Conservation (phyloP, 35 echinoderm and acorn worm genomes). For the Apostichopus californicus region DNA sequence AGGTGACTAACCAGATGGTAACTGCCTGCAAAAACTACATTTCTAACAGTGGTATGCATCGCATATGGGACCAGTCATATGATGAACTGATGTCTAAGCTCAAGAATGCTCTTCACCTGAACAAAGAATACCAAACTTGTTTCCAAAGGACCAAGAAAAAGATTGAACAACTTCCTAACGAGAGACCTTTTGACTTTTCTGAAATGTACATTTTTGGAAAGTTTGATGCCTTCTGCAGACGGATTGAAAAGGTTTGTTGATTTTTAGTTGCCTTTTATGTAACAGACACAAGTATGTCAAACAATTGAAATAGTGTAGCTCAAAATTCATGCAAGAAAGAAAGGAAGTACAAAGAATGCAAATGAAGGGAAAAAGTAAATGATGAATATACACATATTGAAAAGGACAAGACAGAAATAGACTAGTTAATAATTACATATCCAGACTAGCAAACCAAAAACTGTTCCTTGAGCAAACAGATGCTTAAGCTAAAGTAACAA, state of each 20-base stretch:
- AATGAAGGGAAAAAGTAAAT: too few relatives aligned
- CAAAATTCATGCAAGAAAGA: too few relatives aligned
- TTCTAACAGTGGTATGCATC: conserved; percentile 81
- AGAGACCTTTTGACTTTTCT: conserved; percentile 94
- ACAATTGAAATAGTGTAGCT: too few relatives aligned
- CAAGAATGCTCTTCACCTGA: conserved; percentile 65
- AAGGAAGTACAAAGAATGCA: too few relatives aligned
- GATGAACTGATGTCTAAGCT: conserved; percentile 75
- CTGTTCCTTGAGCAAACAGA: too few relatives aligned
- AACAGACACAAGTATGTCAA: too few relatives aligned
- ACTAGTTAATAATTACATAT: too few relatives aligned
- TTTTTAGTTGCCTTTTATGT: too few relatives aligned
- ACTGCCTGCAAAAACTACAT: conserved; percentile 98
- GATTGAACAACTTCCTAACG: conserved; percentile 87
- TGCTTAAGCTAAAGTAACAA: too few relatives aligned
- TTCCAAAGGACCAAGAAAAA: conserved; percentile 98
- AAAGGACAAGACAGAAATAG: too few relatives aligned
- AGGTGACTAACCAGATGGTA: conserved; percentile 99
- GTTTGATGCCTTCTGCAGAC: conserved; percentile 99
- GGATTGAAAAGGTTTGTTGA: conserved; percentile 85
- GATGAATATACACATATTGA: too few relatives aligned
- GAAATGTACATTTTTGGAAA: conserved; percentile 99
- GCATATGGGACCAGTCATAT: conserved; percentile 96
- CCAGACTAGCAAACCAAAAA: too few relatives aligned
- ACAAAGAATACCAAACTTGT: conserved; percentile 90